Base-by-base conservation (phyloP, 2,888 invertebrate genomes). In the Phania funesta region DNA sequence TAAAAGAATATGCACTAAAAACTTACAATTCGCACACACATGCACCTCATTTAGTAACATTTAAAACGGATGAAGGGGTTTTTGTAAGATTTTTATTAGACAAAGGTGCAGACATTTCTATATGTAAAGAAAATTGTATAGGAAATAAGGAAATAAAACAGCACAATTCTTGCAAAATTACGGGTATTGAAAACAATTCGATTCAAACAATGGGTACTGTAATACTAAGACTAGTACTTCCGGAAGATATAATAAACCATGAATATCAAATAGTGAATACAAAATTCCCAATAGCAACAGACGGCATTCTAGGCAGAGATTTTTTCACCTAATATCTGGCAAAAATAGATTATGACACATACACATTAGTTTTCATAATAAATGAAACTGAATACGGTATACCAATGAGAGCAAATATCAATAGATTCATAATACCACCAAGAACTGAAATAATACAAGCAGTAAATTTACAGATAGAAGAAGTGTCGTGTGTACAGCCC, bases 81-180 rank as follows among this genome's bases (percentile, higher is more conserved):
- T 54, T 54, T 29, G 16, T 26, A n/a, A n/a, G n/a, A n/a, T n/a
- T n/a, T n/a, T n/a, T n/a, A n/a, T n/a, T n/a, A n/a, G n/a, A n/a
- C n/a, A n/a, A n/a, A n/a, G n/a, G n/a, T n/a, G n/a, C n/a, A 26
- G 32, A n/a, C 24, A 54, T n/a, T 29, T 29, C 29, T 29, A 54
- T 54, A 54, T 29, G 29, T 29, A 54, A 54, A 29, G 4, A 29
- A 54, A 18, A 54, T 54, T 29, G 26, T 54, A 54, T 54, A 54
- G 54, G 54, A 26, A 29, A 29, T 54, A 54, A 29, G 3, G 29
- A 54, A 29, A 29, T 54, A 54, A 29, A 29, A 29, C 7, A 54
- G 18, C 54, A 54, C 4, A 16, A 54, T 54, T n/a, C 16, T 54
- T 54, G 54, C 18, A 54, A 29, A 29, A 29, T 29, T 29, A 54